These are phyloP conservation scores for Ormyrus thymus DNA, from an alignment of 2,888 invertebrate genomes.

Conservation along the genomic window DNA sequence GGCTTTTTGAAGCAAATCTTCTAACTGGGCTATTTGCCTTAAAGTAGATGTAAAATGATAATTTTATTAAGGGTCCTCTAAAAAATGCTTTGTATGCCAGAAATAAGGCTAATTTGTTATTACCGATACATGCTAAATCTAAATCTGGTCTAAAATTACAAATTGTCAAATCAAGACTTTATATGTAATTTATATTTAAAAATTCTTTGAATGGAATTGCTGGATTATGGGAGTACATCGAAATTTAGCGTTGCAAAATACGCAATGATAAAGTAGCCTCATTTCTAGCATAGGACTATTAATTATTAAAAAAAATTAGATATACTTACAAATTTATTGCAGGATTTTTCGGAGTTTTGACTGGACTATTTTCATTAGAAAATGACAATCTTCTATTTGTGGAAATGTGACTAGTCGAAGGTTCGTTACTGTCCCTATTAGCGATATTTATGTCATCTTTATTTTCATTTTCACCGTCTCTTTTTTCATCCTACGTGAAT, in stretches of 20 bases:
- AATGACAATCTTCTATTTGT: conserved; percentile 67
- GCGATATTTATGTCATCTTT: conserved; percentile 56
- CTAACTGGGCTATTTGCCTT: conserved; percentile 68
- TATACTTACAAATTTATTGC: conserved; percentile 57
- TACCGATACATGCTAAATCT: neutral
- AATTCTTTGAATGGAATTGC: too few relatives aligned
- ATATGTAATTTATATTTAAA: too few relatives aligned
- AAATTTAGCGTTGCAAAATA: too few relatives aligned
- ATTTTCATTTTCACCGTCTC: conserved; percentile 3
- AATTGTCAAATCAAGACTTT: too few relatives aligned
- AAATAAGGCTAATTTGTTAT: neutral
- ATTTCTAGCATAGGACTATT: too few relatives aligned
- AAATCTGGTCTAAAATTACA: too few relatives aligned
- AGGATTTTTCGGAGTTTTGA: conserved; percentile 57
- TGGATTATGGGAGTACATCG: too few relatives aligned
- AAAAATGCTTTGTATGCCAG: neutral
- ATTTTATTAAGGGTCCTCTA: neutral
- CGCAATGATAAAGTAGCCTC: too few relatives aligned
- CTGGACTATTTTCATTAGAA: conserved; percentile 60
- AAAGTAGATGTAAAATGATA: conserved; percentile 16
- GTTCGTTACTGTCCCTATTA: conserved; percentile 17
- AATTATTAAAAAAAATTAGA: too few relatives aligned
- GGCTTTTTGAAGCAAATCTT: conserved; percentile 65
- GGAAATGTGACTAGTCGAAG: conserved; percentile 40
- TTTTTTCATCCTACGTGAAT: conserved; percentile 11